These are phyloP conservation scores for Drosophila punjabiensis DNA, from an alignment of 1,140 invertebrate species.

Conservation along the genomic window DNA sequence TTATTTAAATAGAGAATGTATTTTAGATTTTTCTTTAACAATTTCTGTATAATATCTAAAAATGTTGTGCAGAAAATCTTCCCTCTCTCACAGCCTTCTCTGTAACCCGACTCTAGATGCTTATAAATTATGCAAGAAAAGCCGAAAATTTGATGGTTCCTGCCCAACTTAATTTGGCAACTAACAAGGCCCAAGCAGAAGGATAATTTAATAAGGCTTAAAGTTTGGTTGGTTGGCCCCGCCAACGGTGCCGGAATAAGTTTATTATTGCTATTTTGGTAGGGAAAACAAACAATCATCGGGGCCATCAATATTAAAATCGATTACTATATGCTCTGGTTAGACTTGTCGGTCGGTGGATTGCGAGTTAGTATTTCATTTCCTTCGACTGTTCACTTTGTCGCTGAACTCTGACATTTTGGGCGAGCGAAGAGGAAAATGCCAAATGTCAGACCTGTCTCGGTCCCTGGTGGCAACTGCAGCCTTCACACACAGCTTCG, in stretches of 20 bases:
- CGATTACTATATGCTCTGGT: conserved; percentile 22
- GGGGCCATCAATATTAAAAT: conserved; percentile 54
- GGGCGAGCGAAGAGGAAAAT: conserved; percentile 41
- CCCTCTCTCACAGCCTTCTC: not conserved
- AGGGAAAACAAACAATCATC: conserved; percentile 40
- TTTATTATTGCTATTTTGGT: conserved; percentile 25
- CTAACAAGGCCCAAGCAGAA: conserved; percentile 15
- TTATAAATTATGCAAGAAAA: conserved; percentile 44
- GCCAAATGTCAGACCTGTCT: conserved; percentile 59
- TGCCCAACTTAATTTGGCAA: conserved; percentile 39
- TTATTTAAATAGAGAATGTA: not conserved
- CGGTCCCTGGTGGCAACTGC: conserved; percentile 21
- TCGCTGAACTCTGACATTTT: conserved; percentile 76
- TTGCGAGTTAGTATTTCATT: conserved; percentile 33
- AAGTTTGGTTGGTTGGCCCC: not conserved
- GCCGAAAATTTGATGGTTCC: conserved; percentile 24
- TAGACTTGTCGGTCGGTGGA: conserved; percentile 8
- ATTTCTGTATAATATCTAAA: not conserved
- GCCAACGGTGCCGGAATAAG: conserved; percentile 4
- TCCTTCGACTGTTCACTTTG: conserved; percentile 27
- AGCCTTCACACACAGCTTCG: conserved; percentile 44
- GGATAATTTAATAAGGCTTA: conserved; percentile 35
- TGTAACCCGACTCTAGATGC: conserved; percentile 4
- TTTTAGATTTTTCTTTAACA: not conserved
- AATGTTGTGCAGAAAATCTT: not conserved